phyloP scores from a whole-genome alignment of 1,140 invertebrate genomes.

The Aphis gossypii region DNA sequence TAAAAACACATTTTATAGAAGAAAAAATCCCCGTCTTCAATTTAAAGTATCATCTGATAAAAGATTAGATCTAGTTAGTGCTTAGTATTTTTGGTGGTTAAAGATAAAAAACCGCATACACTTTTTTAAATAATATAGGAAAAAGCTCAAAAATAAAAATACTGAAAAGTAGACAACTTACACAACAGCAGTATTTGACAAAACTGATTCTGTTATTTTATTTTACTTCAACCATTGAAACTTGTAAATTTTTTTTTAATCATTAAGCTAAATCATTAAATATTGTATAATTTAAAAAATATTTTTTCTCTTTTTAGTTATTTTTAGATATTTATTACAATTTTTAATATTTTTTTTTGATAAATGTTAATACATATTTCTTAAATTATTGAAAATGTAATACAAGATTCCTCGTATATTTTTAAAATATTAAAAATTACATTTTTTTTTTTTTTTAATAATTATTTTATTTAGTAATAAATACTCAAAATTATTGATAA shows the following conservation, averaged over 20 bases:
- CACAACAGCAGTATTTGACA: too few relatives aligned
- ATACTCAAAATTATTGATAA: background rate
- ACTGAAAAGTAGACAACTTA: too few relatives aligned
- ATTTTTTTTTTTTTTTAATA: too few relatives aligned
- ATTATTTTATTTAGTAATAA: background rate
- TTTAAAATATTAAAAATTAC: too few relatives aligned
- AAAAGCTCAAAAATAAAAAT: background rate
- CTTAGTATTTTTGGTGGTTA: background rate
- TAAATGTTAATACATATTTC: too few relatives aligned
- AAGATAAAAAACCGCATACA: background rate
- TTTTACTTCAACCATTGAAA: background rate
- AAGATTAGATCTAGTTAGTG: background rate
- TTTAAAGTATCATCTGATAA: background rate
- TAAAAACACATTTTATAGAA: background rate
- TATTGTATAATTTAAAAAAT: background rate
- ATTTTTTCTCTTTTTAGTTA: too few relatives aligned
- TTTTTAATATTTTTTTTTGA: too few relatives aligned
- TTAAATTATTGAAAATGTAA: too few relatives aligned
- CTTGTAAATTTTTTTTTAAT: background rate
- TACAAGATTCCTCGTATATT: too few relatives aligned
- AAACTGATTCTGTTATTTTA: background rate
- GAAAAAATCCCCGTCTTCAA: background rate
- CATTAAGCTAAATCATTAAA: too few relatives aligned
- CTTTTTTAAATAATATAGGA: background rate
- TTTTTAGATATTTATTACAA: too few relatives aligned